phyloP scores from a whole-genome alignment of 2,113 vertebrate species.

The Prionailurus bengalensis region DNA sequence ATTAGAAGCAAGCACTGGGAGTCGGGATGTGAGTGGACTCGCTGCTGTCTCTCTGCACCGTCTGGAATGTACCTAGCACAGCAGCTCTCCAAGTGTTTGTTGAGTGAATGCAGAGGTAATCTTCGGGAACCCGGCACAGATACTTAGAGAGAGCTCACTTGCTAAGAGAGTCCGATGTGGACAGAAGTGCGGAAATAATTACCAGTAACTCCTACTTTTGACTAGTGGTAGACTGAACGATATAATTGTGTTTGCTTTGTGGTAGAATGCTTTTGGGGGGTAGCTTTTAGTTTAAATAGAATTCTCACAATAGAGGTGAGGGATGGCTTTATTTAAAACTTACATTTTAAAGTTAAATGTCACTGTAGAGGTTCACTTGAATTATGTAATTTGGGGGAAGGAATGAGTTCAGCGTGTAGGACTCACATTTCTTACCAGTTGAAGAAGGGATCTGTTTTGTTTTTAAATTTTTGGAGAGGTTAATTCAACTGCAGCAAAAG shows the following conservation, averaged over 20 bases:
- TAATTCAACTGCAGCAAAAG: neutral
- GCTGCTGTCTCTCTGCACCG: too few species aligned
- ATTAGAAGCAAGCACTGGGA: neutral
- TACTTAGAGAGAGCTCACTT: neutral
- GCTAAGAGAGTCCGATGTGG: neutral
- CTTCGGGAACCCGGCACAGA: neutral
- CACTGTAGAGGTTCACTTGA: constrained; percentile 35
- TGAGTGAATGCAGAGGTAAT: neutral
- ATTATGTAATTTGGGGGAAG: neutral
- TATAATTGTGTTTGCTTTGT: neutral
- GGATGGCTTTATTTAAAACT: constrained; percentile 46
- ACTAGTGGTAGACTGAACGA: neutral
- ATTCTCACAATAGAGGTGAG: constrained; percentile 18
- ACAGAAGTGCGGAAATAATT: neutral
- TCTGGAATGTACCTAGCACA: neutral
- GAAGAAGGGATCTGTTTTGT: neutral
- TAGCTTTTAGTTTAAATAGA: constrained; percentile 11
- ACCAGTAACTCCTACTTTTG: neutral
- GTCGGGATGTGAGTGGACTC: neutral
- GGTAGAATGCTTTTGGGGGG: neutral
- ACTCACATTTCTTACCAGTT: neutral
- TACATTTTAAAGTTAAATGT: constrained; percentile 43
- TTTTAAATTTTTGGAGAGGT: constrained; percentile 9
- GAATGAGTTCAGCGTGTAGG: neutral
- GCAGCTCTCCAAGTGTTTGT: neutral